Base-by-base conservation (phyloP, 2,888 invertebrate genomes). In the Teleiodes luculella region DNA sequence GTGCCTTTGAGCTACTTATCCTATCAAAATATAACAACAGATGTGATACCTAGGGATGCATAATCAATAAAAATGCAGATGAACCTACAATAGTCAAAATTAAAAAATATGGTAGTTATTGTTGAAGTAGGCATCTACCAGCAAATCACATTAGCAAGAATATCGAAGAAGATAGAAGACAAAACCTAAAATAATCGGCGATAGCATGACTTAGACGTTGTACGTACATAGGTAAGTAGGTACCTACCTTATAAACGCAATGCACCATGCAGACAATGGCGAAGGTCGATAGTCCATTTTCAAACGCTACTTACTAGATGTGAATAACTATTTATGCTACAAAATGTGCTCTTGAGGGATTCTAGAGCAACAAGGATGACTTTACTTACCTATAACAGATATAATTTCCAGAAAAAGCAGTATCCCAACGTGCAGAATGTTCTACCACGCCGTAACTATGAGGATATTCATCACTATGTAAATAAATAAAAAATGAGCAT, bases 401-500 rank as follows among this genome's bases (percentile, higher is more conserved):
- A 72, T 73, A 83, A 76, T 79, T 80, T 79, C 80, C 81, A 82
- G 82, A 80, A 83, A 80, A 80, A 77, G 73, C 79, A 75, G 80
- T 73, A 75, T 83, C 73, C 80, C 76, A 80, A 70, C 80, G 80
- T 84, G 85, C 80, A 86, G 83, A 83, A 85, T 78, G 77, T 82
- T 82, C 84, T 86, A 88, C 85, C 87, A 87, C 88, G 88, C 87
- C 87, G 88, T 87, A 83, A 85, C 88, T 83, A 86, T 80, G 86
- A 83, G 80, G 85, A 86, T 79, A 85, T 80, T 83, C 86, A 88
- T 88, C 88, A 86, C 88, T 86, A 83, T 83, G 87, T 88, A 88
- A 87, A 86, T 88, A 89, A 88, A 87, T 87, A 89, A 89, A 85
- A 89, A 89, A 86, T 84, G 88, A 88, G 84, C 88, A 89, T 89